Conservation (phyloP, 2,113 vertebrate species). For the Hippocampus mohnikei region DNA sequence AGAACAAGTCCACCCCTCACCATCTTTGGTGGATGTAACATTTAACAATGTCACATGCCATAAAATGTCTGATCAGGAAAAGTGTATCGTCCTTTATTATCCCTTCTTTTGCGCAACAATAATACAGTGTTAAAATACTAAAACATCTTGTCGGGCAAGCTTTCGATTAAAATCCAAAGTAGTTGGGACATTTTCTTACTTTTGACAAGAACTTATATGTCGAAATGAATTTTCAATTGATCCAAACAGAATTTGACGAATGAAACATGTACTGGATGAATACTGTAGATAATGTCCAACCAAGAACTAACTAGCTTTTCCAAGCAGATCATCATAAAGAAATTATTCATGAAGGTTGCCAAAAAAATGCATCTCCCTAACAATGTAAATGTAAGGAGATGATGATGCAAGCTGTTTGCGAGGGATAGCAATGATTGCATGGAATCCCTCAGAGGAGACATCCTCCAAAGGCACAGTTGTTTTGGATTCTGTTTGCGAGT, state of each 20-base stretch:
- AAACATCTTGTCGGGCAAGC: background rate
- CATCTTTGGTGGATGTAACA: constrained; percentile 3
- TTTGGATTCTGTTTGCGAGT: constrained; percentile 29
- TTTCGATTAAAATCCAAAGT: background rate
- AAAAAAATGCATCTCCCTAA: constrained; percentile 16
- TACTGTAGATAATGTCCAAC: background rate
- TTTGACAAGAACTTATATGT: constrained; percentile 12
- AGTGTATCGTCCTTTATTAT: background rate
- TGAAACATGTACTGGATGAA: background rate
- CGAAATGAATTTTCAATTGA: background rate
- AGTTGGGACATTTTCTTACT: background rate
- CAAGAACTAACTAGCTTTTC: no score
- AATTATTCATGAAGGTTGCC: background rate
- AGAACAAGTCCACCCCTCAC: constrained; percentile 12
- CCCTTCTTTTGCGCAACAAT: background rate
- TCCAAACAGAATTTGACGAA: background rate
- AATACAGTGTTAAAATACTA: background rate
- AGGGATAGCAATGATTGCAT: constrained; percentile 13
- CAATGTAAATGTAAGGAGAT: constrained; percentile 25
- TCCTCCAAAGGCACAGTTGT: constrained; percentile 18
- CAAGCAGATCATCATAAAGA: no score
- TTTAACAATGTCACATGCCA: constrained; percentile 10
- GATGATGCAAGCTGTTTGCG: constrained; percentile 37
- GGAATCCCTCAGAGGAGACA: constrained; percentile 19
- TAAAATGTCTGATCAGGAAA: constrained; percentile 9